These are phyloP conservation scores for Cyrtodaria siliqua DNA, from an alignment of 2,888 invertebrate genomes.

Conservation along the genomic window DNA sequence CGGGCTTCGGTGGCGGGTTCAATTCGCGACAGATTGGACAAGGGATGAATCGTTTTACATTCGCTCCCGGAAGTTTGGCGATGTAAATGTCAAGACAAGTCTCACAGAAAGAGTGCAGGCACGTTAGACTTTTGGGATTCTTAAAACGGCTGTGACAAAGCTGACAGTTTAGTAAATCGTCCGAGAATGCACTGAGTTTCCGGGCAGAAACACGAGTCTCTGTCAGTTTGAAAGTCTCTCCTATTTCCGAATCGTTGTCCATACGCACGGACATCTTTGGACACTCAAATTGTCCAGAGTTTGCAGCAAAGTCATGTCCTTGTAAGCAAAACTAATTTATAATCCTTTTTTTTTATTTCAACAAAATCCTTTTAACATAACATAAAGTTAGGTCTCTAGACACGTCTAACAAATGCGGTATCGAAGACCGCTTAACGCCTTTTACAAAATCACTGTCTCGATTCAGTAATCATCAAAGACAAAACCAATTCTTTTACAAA, in stretches of 20 bases:
- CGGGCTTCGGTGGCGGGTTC: conserved; percentile 38
- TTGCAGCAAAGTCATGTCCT: no score
- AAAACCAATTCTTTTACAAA: no score
- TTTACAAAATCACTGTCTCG: no score
- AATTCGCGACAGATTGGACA: conserved; percentile 59
- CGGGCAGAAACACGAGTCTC: conserved; percentile 43
- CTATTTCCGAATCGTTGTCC: conserved; percentile 46
- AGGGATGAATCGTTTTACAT: conserved; percentile 49
- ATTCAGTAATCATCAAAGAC: no score
- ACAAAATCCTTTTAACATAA: no score
- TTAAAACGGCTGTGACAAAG: conserved; percentile 63
- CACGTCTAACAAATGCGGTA: no score
- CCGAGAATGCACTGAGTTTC: conserved; percentile 54
- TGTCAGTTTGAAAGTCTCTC: conserved; percentile 59
- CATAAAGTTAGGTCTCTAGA: no score
- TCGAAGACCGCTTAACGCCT: no score
- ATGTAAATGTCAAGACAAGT: conserved; percentile 59
- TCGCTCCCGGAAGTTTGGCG: conserved; percentile 47
- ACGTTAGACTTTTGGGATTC: conserved; percentile 57
- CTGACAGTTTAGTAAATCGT: conserved; percentile 57
- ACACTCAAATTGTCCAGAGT: no score
- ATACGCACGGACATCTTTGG: no score
- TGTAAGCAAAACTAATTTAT: no score
- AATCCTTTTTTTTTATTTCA: no score
- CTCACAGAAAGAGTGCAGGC: conserved; percentile 60